Evolutionary conservation across 1,140 invertebrate species (phyloP).

Genomic region (Diachasmimorpha longicaudata): DNA sequence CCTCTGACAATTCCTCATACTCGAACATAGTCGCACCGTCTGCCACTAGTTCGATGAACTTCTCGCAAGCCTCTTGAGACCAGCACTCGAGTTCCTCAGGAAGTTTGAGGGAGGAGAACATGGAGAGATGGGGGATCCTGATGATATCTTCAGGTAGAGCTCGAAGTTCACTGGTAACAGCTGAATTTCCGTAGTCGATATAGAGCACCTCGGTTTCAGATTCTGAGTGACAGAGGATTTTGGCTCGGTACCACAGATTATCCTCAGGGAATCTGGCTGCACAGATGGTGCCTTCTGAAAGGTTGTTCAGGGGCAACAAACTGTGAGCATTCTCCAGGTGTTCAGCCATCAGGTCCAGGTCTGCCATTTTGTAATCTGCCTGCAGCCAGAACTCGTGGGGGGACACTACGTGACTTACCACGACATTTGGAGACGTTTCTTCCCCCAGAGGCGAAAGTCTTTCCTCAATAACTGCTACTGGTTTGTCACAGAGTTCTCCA

Average conservation of each 20-base stretch:
- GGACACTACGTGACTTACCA: constrained; percentile 71
- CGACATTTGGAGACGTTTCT: constrained; percentile 63
- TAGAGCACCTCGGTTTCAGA: constrained; percentile 71
- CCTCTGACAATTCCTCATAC: constrained; percentile 62
- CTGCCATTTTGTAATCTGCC: constrained; percentile 66
- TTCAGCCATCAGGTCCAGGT: constrained; percentile 69
- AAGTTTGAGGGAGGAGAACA: constrained; percentile 69
- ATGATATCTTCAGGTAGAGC: constrained; percentile 70
- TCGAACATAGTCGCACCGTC: constrained; percentile 72
- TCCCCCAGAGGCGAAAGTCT: constrained; percentile 50
- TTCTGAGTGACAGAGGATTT: constrained; percentile 68
- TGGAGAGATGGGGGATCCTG: constrained; percentile 66
- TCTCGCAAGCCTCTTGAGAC: constrained; percentile 68
- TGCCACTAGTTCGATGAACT: constrained; percentile 69
- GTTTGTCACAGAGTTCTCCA: constrained; percentile 21
- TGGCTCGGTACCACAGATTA: constrained; percentile 73
- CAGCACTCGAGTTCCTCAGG: constrained; percentile 68
- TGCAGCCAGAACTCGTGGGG: constrained; percentile 77
- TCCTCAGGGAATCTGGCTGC: constrained; percentile 75
- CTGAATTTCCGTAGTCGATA: constrained; percentile 78
- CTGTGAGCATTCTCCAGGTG: constrained; percentile 64
- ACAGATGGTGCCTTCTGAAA: constrained; percentile 67
- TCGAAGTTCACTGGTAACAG: constrained; percentile 66
- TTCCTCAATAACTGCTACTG: constrained; percentile 35
- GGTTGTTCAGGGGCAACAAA: constrained; percentile 61